Evolutionary conservation across 2,113 vertebrate species (phyloP), one percentile per base, ranked within the genome.

Genomic region (Leiothrix lutea): DNA sequence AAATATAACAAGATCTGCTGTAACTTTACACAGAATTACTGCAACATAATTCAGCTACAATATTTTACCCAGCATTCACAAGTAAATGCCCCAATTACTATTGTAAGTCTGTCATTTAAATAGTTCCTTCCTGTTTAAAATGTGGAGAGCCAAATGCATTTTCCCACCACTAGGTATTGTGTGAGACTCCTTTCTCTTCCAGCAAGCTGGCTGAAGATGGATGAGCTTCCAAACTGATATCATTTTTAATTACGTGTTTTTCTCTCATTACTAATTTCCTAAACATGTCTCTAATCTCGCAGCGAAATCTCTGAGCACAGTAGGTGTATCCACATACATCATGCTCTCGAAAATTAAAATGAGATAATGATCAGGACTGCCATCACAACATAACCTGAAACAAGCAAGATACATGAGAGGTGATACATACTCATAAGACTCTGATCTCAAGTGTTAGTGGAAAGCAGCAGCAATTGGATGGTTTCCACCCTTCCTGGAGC

Each of bases 121-220:
- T 77, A 94, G 89, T 92, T 92, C 92, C 94, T 97, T 97, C 96
- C 97, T 97, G 88, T 91, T 97, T 95, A 97, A 97, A 93, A 90
- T 61, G 51, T 36, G 91, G 77, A 94, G 88, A 94, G 92, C 94
- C 82, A 92, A 95, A 85, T 77, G 56, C 4, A 60, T 94, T 97
- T 97, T 97, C 96, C 94, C 95, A 97, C 92, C 91, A 67, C 74
- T 73, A 62, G 77, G 71, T 75, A 95, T 93, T 97, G 94, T 96
- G 94, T 88, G 91, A 96, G 85, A 53, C 40, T 95, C 83, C 77
- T 24, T 97, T 97, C 91, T 93, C 86, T 94, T 95, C 83, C 95
- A 96, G 90, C 74, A 89, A 95, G 89, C 85, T 93, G 74, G 57
- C 91, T 91, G 91, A 97, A 97, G 95, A 97, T 89, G 80, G 96